A percentile compares a stretch with the other conserved stretches of the same genome.
Conservation (phyloP, 2,797 vertebrate genomes). For the Smutsia gigantea region DNA sequence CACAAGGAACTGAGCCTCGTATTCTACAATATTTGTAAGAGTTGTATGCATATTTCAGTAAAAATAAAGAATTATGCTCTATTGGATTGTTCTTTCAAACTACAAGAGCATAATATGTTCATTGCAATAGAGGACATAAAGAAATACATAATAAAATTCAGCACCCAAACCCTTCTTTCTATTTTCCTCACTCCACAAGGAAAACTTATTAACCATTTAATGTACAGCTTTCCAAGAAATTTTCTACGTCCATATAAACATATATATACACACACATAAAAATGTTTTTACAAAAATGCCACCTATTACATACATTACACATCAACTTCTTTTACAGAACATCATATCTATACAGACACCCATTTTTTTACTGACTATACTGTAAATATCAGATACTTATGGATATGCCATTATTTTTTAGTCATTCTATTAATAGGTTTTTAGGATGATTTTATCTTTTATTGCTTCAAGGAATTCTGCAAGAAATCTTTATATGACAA, state of each 20-base stretch:
- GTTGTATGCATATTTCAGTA: not conserved
- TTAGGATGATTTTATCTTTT: not conserved
- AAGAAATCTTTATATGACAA: not conserved
- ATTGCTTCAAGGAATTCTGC: not conserved
- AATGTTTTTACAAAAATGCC: not conserved
- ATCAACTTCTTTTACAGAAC: not conserved
- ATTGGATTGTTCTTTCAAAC: not conserved
- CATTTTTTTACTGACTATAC: not conserved
- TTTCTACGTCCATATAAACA: not conserved
- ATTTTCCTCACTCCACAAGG: not conserved
- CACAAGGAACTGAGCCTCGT: not conserved
- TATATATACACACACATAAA: not conserved
- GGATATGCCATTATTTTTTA: not conserved
- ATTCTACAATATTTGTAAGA: not conserved
- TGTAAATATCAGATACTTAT: not conserved
- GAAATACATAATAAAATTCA: not conserved
- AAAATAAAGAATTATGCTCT: not conserved
- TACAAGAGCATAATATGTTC: not conserved
- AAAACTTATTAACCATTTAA: not conserved
- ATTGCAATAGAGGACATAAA: not conserved
- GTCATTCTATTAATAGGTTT: not conserved
- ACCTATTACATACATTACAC: not conserved
- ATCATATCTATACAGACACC: not conserved
- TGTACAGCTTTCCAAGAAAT: not conserved
- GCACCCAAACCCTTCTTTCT: fast-evolving